A percentile compares a stretch with the other conserved stretches of the same genome.
These are phyloP conservation scores for Saccostrea echinata DNA, from an alignment of 1,140 invertebrate species.

Conservation along the genomic window DNA sequence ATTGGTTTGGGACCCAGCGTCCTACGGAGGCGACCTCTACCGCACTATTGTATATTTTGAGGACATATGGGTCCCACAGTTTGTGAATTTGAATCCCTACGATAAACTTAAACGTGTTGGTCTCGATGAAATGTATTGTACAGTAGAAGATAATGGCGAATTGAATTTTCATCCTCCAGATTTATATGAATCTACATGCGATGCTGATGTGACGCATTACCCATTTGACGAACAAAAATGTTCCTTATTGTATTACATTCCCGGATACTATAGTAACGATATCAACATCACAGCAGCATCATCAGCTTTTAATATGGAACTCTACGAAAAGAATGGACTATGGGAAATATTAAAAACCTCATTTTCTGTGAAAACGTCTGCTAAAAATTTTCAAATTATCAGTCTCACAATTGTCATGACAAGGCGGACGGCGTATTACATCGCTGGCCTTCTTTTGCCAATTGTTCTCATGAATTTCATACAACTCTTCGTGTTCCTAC, in stretches of 20 bases:
- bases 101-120: background rate
- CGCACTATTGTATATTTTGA: background rate
- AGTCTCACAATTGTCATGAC: conserved; percentile 63
- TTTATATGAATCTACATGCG: conserved; percentile 85
- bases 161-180: conserved; percentile 38
- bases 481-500: conserved; percentile 82
- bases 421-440: conserved; percentile 73
- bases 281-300: conserved; percentile 81
- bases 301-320: conserved; percentile 80
- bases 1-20: conserved; percentile 10
- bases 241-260: conserved; percentile 75
- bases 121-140: background rate
- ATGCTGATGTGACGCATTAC: conserved; percentile 90
- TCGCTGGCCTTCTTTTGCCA: conserved; percentile 81
- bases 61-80: conserved; percentile 21
- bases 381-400: background rate
- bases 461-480: conserved; percentile 82
- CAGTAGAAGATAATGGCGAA: background rate
- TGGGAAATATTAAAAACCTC: conserved; percentile 73
- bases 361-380: background rate
- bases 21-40: background rate
- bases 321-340: conserved; percentile 83
- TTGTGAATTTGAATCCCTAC: conserved; percentile 12
- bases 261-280: conserved; percentile 56
- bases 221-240: conserved; percentile 88